Percentiles rank a stretch among this genome's conserved stretches.
These are phyloP conservation scores for Drosophila nikananu DNA, from an alignment of 1,140 invertebrate species.

Conservation along the genomic window DNA sequence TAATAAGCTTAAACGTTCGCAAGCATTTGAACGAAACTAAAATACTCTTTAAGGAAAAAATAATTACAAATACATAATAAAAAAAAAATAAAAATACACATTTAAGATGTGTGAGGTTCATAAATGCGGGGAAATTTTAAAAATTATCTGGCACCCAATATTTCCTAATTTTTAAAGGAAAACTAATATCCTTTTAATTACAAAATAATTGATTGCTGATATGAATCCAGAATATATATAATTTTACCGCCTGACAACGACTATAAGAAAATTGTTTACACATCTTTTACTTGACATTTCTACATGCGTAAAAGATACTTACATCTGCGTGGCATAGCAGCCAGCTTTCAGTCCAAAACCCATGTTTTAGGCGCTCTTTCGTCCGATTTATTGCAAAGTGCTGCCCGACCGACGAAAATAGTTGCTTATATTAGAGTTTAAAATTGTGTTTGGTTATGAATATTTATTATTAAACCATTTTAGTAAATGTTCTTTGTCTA, in stretches of 20 bases:
- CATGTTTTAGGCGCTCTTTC: background rate
- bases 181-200: too few relatives aligned
- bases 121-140: background rate
- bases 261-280: background rate
- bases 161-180: background rate
- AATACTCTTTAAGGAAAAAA: background rate
- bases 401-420: background rate
- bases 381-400: background rate
- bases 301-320: background rate
- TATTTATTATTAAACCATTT: background rate
- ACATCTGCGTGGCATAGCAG: background rate
- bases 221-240: background rate
- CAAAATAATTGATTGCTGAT: rapidly evolving
- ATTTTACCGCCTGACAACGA: background rate
- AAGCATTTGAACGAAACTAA: background rate
- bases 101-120: too few relatives aligned
- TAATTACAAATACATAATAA: background rate
- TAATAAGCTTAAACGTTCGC: background rate
- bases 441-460: background rate
- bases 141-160: too few relatives aligned
- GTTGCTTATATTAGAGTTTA: background rate
- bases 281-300: background rate
- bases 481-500: background rate
- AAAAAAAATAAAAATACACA: too few relatives aligned
- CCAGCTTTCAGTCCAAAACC: background rate